These are phyloP conservation scores for Cydia strobilella DNA, from an alignment of 1,140 invertebrate species.

Conservation along the genomic window DNA sequence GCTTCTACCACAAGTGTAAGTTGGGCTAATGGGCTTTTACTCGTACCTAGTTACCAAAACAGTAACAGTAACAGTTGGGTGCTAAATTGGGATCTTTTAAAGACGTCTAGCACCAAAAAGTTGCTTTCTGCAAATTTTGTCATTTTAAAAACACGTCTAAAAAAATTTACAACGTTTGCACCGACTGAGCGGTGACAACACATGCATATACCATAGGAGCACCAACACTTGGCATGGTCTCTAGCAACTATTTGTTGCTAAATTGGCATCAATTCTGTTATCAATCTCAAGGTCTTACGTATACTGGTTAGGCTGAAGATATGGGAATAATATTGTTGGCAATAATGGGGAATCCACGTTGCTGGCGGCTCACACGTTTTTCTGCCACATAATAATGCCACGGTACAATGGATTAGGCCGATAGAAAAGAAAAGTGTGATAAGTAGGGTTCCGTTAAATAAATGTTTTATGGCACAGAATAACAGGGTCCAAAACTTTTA, in stretches of 20 bases:
- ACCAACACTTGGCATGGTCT: no score
- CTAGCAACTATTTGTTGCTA: not conserved
- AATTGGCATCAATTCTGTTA: not conserved
- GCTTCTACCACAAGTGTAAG: not conserved
- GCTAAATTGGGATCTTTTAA: no score
- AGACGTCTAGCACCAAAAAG: no score
- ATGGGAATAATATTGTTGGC: not conserved
- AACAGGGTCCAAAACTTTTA: no score
- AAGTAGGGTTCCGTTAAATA: constrained; percentile 6
- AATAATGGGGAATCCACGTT: constrained; percentile 28
- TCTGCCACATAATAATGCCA: constrained; percentile 31
- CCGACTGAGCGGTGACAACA: no score
- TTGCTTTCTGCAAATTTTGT: no score
- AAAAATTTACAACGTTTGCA: no score
- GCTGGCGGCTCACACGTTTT: constrained; percentile 27
- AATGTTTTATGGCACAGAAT: not conserved
- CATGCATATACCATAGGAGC: no score
- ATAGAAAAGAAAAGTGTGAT: constrained; percentile 10
- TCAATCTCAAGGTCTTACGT: not conserved
- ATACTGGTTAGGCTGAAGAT: not conserved
- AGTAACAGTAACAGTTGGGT: no score
- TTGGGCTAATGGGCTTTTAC: no score
- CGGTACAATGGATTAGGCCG: constrained; percentile 28
- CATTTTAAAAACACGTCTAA: no score
- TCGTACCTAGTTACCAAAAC: no score